Evolutionary conservation across 2,888 invertebrate genomes (phyloP).

Genomic region (Drosophila setosimentum): DNA sequence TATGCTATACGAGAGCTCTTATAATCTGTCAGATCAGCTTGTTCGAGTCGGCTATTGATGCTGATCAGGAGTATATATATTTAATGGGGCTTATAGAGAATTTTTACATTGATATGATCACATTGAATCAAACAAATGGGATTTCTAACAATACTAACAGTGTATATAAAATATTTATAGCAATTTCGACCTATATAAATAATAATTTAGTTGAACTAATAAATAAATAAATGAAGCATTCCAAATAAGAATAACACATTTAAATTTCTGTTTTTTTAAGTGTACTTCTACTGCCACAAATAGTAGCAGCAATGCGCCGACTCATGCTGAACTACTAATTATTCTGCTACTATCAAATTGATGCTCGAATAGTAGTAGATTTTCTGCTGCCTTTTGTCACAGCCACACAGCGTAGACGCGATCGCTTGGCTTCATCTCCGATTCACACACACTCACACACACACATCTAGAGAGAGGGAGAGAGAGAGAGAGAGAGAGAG

Average conservation of each 20-base stretch:
- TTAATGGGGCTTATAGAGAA: too few species aligned
- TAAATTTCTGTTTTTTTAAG: not conserved
- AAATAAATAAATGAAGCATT: not conserved
- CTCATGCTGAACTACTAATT: constrained; percentile 51
- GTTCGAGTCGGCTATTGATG: too few species aligned
- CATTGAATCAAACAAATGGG: too few species aligned
- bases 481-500: constrained; percentile 20
- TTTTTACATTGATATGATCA: too few species aligned
- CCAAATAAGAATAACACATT: not conserved
- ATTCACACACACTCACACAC: constrained; percentile 28
- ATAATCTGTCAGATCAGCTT: too few species aligned
- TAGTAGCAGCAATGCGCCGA: constrained; percentile 39
- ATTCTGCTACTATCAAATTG: not conserved
- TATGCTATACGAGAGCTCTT: too few species aligned
- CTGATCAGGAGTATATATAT: too few species aligned
- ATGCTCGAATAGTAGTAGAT: constrained; percentile 49
- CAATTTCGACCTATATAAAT: too few species aligned
- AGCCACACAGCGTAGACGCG: constrained; percentile 25
- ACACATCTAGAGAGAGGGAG: constrained; percentile 2
- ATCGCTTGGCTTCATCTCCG: constrained; percentile 54
- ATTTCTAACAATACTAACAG: too few species aligned
- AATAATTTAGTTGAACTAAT: too few species aligned
- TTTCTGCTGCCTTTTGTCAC: constrained; percentile 52
- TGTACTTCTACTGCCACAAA: constrained; percentile 34
- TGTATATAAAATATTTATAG: too few species aligned